A percentile compares a stretch with the other conserved stretches of the same genome.
phyloP scores from a whole-genome alignment of 1,140 invertebrate genomes.

The Macrocentrus cingulum region DNA sequence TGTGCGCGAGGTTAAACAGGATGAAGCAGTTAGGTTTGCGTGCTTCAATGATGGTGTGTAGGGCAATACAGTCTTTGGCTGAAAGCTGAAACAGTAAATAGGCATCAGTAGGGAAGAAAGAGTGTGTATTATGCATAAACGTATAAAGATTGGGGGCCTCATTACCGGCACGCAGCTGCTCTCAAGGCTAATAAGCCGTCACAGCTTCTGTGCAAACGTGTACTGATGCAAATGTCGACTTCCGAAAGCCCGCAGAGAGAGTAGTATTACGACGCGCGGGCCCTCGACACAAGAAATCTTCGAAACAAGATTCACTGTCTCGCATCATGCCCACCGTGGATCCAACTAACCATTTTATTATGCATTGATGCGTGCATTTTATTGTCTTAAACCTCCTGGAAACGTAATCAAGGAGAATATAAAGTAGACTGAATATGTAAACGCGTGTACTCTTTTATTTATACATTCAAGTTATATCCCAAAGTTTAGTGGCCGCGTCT shows the following conservation, averaged over 20 bases:
- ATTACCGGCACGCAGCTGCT: conserved; percentile 58
- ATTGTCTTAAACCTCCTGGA: neutral
- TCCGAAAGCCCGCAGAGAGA: conserved; percentile 11
- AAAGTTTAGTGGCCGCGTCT: conserved; percentile 41
- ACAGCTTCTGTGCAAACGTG: conserved; percentile 52
- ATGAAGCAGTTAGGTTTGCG: conserved; percentile 44
- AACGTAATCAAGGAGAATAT: conserved; percentile 2
- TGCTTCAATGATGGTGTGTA: conserved; percentile 18
- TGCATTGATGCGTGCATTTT: neutral
- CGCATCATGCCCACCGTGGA: neutral
- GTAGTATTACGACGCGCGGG: neutral
- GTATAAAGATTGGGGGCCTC: conserved; percentile 47
- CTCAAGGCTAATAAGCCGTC: conserved; percentile 54
- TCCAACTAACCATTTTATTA: neutral
- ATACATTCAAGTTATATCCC: conserved; percentile 34
- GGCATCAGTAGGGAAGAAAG: conserved; percentile 5
- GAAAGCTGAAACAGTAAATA: neutral
- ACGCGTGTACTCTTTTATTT: neutral
- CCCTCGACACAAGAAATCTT: neutral
- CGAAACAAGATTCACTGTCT: neutral
- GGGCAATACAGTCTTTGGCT: neutral
- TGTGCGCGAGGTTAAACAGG: conserved; percentile 33
- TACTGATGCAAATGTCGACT: conserved; percentile 30
- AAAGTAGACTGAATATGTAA: neutral
- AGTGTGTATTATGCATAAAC: conserved; percentile 46